Base-by-base conservation (phyloP, 2,113 vertebrate species). In the Oreochromis niloticus region DNA sequence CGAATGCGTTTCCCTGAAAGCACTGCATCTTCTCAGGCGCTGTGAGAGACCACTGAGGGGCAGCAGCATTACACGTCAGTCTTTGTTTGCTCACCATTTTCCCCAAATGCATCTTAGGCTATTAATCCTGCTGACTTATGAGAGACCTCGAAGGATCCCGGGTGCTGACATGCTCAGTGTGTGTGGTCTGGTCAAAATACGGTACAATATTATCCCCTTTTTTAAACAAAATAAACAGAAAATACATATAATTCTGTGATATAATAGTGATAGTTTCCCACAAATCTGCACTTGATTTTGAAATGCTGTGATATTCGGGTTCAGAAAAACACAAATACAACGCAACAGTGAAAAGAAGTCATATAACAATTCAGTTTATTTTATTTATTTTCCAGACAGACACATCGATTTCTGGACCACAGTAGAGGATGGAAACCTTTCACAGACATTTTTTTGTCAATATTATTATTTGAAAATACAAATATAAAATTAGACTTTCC, bases 401-500 rank as follows among this genome's bases (percentile, higher is more conserved):
- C 98, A 99, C 98, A 98, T 98, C 98, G 98, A 99, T 98, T 98
- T 98, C 98, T 99, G 98, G 98, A 99, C 98, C 98, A 99, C 98
- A 99, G 98, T 97, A 98, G 98, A 98, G 98, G 98, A 99, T 99
- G 98, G 98, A 99, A 99, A 98, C 98, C 98, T 99, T 99, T 99
- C 98, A 98, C 98, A 99, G 98, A 98, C 97, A 97, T 97, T 98
- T 98, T 98, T 95, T 95, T 92, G 93, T 95, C 93, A 94, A 94
- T 95, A 97, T 98, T 98, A 98, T 98, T 98, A 97, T 98, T 98
- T 98, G 98, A 98, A 99, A 99, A 98, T 98, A 99, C 98, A 99
- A 99, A 99, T 99, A 99, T 99, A 98, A 98, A 99, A 98, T 98
- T 99, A 98, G 98, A 98, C 97, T 99, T 98, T 99, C 97, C 98